Evolutionary conservation across 2,888 invertebrate species (phyloP).

Genomic region (Notodonta dromedarius): DNA sequence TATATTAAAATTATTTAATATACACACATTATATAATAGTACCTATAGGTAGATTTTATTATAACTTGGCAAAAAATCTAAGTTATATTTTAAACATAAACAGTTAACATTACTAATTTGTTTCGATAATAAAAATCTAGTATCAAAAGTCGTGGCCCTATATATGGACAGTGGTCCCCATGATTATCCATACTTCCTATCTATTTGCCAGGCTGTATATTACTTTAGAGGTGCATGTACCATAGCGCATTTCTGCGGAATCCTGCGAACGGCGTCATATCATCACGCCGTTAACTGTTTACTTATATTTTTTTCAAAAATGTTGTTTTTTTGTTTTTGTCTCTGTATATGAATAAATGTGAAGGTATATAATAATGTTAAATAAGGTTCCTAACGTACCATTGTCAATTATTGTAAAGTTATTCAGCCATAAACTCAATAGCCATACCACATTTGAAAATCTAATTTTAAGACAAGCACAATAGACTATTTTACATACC

Average conservation of each 20-base stretch:
- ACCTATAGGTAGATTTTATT: neutral
- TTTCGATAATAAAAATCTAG: too few relatives aligned
- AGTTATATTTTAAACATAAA: too few relatives aligned
- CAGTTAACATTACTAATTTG: too few relatives aligned
- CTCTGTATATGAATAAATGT: neutral
- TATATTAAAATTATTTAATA: too few relatives aligned
- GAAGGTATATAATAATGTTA: neutral
- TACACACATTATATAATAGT: neutral
- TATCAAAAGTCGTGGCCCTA: too few relatives aligned
- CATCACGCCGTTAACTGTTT: neutral
- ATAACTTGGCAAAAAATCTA: too few relatives aligned
- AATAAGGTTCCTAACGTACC: neutral
- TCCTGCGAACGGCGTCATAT: too few relatives aligned
- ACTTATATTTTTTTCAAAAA: neutral
- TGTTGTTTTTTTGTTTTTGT: too few relatives aligned
- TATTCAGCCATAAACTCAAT: conserved; percentile 22
- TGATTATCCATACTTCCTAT: too few relatives aligned
- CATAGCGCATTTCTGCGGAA: too few relatives aligned
- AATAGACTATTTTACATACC: conserved; percentile 36
- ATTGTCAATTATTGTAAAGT: conserved; percentile 16
- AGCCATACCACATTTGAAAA: conserved; percentile 26
- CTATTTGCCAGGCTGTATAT: too few relatives aligned
- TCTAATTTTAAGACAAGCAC: conserved; percentile 26
- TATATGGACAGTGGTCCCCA: too few relatives aligned
- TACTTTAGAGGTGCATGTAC: neutral